A percentile compares a stretch with the other conserved stretches of the same genome.
phyloP scores from a whole-genome alignment of 1,140 invertebrate genomes.

The Leptoteleia sp. region DNA sequence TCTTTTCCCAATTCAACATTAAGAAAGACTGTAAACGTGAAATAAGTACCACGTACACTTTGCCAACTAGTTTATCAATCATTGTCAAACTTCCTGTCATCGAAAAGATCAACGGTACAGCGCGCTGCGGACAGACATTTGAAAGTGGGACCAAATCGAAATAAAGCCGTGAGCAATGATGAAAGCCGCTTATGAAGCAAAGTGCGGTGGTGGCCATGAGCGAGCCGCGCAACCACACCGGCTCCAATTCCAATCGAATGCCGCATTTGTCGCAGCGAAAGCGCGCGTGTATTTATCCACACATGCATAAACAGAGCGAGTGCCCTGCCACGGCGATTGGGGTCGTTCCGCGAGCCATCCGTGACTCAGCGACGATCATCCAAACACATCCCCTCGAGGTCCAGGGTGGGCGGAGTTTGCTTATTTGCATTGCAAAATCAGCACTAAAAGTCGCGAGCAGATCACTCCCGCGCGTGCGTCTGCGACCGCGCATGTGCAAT shows the following conservation, averaged over 20 bases:
- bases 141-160: conserved; percentile 34
- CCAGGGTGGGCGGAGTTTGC: conserved; percentile 68
- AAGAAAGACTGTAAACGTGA: too few species aligned
- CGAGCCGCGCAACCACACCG: conserved; percentile 50
- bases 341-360: conserved; percentile 54
- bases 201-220: conserved; percentile 51
- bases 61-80: not conserved
- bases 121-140: conserved; percentile 13
- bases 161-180: conserved; percentile 55
- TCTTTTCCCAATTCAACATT: too few species aligned
- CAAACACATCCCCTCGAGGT: conserved; percentile 59
- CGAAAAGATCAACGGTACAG: conserved; percentile 9
- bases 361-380: conserved; percentile 50
- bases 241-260: conserved; percentile 55
- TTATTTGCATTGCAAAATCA: conserved; percentile 76
- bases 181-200: conserved; percentile 62
- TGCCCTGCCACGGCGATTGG: conserved; percentile 49
- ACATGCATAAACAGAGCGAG: conserved; percentile 53
- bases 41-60: too few species aligned
- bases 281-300: conserved; percentile 65
- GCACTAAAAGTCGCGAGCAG: conserved; percentile 71
- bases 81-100: conserved; percentile 8
- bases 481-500: conserved; percentile 32
- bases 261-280: conserved; percentile 29
- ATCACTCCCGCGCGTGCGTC: conserved; percentile 60